Evolutionary conservation across 2,797 vertebrate species (phyloP).

Genomic region (Salarias fasciatus): DNA sequence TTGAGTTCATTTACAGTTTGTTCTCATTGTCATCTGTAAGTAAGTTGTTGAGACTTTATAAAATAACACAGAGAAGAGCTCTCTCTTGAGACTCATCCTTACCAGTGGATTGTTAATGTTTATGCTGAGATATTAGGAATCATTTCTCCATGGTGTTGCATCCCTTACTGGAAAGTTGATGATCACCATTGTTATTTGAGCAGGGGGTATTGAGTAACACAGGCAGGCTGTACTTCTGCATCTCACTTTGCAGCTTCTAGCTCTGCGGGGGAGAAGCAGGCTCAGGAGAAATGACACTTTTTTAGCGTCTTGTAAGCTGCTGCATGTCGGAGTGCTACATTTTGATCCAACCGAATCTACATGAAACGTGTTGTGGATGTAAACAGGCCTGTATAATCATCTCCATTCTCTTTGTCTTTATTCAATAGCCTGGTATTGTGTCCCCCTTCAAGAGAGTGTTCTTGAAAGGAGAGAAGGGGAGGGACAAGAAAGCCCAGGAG

Average conservation of each 20-base stretch:
- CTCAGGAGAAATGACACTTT: conserved; percentile 30
- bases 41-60: too few species aligned
- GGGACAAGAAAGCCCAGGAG: conserved; percentile 97
- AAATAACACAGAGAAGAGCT: too few species aligned
- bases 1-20: too few species aligned
- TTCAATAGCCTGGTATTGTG: conserved; percentile 91
- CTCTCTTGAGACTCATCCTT: too few species aligned
- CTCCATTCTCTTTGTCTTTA: conserved; percentile 36
- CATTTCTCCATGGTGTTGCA: too few species aligned
- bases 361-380: background rate
- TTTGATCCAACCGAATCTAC: background rate
- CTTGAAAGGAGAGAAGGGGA: conserved; percentile 95
- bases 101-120: background rate
- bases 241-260: conserved; percentile 3
- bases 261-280: conserved; percentile 1
- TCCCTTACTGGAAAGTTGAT: too few species aligned
- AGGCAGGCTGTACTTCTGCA: conserved; percentile 3
- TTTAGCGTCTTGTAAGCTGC: background rate
- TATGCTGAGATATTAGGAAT: background rate
- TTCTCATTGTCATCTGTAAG: too few species aligned
- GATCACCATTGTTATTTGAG: conserved; percentile 21
- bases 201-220: conserved; percentile 19
- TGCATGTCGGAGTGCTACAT: background rate
- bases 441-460: conserved; percentile 99
- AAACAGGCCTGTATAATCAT: background rate